Percentiles rank a stretch among this genome's conserved stretches.
These are phyloP conservation scores for Zoanthus solanderi DNA, from an alignment of 92 coral and sea anemone genomes.

Conservation along the genomic window DNA sequence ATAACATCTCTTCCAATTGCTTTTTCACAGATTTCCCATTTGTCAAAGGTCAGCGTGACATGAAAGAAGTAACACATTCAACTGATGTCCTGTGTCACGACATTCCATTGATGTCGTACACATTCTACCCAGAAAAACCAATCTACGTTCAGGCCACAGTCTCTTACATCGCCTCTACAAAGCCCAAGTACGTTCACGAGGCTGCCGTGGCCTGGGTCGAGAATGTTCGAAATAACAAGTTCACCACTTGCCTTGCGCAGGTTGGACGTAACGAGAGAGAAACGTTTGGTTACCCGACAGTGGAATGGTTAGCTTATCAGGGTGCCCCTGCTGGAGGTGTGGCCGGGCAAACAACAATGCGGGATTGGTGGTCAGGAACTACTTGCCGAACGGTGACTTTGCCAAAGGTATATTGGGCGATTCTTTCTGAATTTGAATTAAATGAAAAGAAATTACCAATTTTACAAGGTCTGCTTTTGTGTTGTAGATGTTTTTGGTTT, in stretches of 20 bases:
- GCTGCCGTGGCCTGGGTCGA: constrained; percentile 66
- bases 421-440: too few relatives aligned
- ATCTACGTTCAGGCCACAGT: constrained; percentile 72
- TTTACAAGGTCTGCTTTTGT: too few relatives aligned
- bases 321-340: constrained; percentile 72
- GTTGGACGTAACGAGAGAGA: constrained; percentile 55
- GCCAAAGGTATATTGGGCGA: constrained; percentile 31
- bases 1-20: neutral
- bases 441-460: too few relatives aligned
- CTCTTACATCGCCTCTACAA: constrained; percentile 50
- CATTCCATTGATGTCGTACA: constrained; percentile 49
- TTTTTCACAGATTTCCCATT: constrained; percentile 49
- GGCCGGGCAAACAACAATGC: constrained; percentile 60
- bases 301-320: constrained; percentile 67
- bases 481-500: too few relatives aligned
- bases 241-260: constrained; percentile 53
- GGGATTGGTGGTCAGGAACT: constrained; percentile 68
- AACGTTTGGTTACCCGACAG: constrained; percentile 28
- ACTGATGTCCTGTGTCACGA: constrained; percentile 47
- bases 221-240: constrained; percentile 26
- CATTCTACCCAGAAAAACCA: constrained; percentile 75
- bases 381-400: constrained; percentile 40
- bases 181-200: constrained; percentile 54
- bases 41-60: constrained; percentile 52
- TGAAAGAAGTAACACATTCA: constrained; percentile 20